A percentile compares a stretch with the other conserved stretches of the same genome.
Conservation (phyloP, 2,113 vertebrate species). For the Scomber japonicus region DNA sequence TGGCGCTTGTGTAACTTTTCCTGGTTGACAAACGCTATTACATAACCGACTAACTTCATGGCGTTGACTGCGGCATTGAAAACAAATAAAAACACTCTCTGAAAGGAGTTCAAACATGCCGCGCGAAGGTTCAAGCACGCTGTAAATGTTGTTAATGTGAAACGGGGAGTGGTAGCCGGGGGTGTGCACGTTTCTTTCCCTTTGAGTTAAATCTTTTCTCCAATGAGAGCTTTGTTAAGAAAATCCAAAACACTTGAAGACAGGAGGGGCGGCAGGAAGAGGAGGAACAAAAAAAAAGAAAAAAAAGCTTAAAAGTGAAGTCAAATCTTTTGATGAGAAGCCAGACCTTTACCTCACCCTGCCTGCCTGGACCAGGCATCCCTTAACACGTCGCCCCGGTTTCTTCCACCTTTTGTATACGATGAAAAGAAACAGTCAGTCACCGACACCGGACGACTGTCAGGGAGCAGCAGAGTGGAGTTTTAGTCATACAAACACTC, state of each 20-base stretch:
- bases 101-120: conserved; percentile 39
- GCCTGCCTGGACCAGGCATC: conserved; percentile 42
- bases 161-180: conserved; percentile 54
- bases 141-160: conserved; percentile 52
- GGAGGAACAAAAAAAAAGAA: not conserved
- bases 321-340: conserved; percentile 46
- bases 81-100: conserved; percentile 15
- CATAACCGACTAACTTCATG: conserved; percentile 46
- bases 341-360: conserved; percentile 60
- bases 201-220: conserved; percentile 22
- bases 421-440: conserved; percentile 50
- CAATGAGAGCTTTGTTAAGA: conserved; percentile 64
- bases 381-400: conserved; percentile 42
- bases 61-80: conserved; percentile 23
- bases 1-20: conserved; percentile 28
- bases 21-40: conserved; percentile 32
- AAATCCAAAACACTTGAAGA: conserved; percentile 26
- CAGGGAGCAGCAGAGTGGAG: not conserved
- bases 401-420: conserved; percentile 45
- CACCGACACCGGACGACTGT: conserved; percentile 1
- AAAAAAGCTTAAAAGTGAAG: conserved; percentile 54
- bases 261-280: not conserved
- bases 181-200: conserved; percentile 35
- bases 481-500: not conserved
- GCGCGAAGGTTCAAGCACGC: conserved; percentile 9